Base-by-base conservation (phyloP, 1,140 invertebrate species). In the Pseudomyrmex concolor region DNA sequence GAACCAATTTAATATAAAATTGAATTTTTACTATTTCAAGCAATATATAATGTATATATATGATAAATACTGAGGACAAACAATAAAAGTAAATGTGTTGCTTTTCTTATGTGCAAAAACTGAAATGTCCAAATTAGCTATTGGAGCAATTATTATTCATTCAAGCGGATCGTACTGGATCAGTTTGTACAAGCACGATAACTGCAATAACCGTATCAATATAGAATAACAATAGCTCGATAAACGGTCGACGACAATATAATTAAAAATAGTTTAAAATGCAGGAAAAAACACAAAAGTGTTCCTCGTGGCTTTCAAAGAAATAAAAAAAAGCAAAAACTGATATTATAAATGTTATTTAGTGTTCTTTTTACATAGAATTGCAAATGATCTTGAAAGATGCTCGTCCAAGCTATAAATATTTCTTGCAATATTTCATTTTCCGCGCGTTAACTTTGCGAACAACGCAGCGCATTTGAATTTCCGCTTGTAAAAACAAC, bases 181-280 rank as follows among this genome's bases (percentile, higher is more conserved):
- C 76, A 80, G 34, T 48, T 54, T 80, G 76, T 59, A n/a, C 66
- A 80, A 71, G 66, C 54, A 50, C 67, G 76, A 80, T 80, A 80
- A 80, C 54, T 54, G 10, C 54, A 59, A 70, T 50, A 22, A 59
- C 54, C 60, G 54, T 43, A 80, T 80, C 76, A 15, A 70, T 80
- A 48, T 17, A 19, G n/a, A 59, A 60, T 71, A 43, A 10, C 54
- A 71, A 70, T 80, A 34, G 45, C 15, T 0, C 34, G 5, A 34
- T 5, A n/a, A 10, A 19, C 10, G 59, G 34, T 2, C 12, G 7
- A n/a, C 19, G 15, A 22, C 43, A 54, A 59, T 34, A 34, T 68
- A 25, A 48, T 7, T 2, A 3, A 22, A 66, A 25, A 25, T 25
- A 25, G 25, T 25, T 25, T 25, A 22, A 22, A 22, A 22, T 22